Evolutionary conservation across 2,797 vertebrate genomes (phyloP).

Genomic region (Ctenopoma kingsleyae): DNA sequence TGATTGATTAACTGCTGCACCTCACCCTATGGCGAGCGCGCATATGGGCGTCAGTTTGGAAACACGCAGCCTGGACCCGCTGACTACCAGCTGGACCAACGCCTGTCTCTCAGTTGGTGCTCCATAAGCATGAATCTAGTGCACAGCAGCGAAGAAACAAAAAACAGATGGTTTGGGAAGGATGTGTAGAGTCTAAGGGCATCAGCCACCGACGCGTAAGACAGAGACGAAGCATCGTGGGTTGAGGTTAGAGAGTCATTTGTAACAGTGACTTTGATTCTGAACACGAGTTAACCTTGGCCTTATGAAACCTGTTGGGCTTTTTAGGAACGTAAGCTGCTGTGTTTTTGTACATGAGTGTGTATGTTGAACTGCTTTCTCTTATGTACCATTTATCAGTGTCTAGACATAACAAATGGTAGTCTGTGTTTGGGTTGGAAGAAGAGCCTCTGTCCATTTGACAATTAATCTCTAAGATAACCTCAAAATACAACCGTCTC

Average conservation of each 20-base stretch:
- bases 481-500: background rate
- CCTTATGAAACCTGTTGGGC: slow-evolving; percentile 50
- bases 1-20: slow-evolving; percentile 57
- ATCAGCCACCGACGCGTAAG: slow-evolving; percentile 32
- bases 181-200: slow-evolving; percentile 33
- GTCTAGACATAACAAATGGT: slow-evolving; percentile 27
- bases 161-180: slow-evolving; percentile 77
- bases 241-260: slow-evolving; percentile 40
- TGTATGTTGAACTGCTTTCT: slow-evolving; percentile 33
- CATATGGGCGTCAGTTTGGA: slow-evolving; percentile 55
- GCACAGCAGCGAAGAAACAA: slow-evolving; percentile 52
- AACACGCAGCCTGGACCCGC: slow-evolving; percentile 50
- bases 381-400: slow-evolving; percentile 20
- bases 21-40: slow-evolving; percentile 43
- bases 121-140: slow-evolving; percentile 45
- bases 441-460: slow-evolving; percentile 11
- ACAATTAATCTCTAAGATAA: background rate
- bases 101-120: slow-evolving; percentile 63
- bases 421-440: slow-evolving; percentile 3
- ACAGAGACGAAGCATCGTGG: slow-evolving; percentile 37
- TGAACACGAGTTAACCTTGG: slow-evolving; percentile 53
- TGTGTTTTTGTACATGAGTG: slow-evolving; percentile 29
- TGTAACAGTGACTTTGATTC: slow-evolving; percentile 60
- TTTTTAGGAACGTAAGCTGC: slow-evolving; percentile 29
- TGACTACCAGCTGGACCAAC: slow-evolving; percentile 75